Conservation (phyloP, 2,797 vertebrate genomes). For the Rhinogobio ventralis region DNA sequence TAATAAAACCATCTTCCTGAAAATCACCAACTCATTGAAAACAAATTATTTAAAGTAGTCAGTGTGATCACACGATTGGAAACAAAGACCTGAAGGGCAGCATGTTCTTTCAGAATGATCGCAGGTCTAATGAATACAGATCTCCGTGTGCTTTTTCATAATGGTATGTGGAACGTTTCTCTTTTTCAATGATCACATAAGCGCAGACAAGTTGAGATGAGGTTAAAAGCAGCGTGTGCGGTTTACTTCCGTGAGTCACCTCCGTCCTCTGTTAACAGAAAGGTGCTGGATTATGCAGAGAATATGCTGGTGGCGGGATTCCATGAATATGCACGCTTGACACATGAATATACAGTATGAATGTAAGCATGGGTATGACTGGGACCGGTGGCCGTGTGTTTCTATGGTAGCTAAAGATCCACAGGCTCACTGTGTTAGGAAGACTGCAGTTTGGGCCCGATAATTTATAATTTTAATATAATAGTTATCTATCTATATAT, state of each 20-base stretch:
- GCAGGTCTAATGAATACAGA: neutral
- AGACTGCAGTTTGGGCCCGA: neutral
- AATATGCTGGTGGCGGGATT: neutral
- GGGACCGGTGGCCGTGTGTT: neutral
- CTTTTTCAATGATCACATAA: neutral
- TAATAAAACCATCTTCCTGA: neutral
- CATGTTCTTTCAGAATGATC: neutral
- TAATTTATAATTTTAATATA: too few species aligned
- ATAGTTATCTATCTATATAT: too few species aligned
- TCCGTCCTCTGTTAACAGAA: neutral
- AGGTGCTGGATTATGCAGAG: conserved; percentile 16
- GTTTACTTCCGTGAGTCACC: neutral
- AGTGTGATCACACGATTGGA: neutral
- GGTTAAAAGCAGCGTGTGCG: conserved; percentile 4
- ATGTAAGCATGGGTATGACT: neutral
- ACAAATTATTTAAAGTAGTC: neutral
- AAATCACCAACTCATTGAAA: neutral
- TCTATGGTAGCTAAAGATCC: conserved; percentile 15
- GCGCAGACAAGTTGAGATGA: neutral
- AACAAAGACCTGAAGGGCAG: neutral
- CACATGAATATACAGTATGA: conserved; percentile 23
- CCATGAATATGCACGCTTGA: conserved; percentile 12
- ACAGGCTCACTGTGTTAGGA: neutral
- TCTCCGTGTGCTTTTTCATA: neutral
- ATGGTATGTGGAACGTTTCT: neutral